Base-by-base conservation (phyloP, 30 jellyfish, hydroid and myxozoan genomes). In the Chrysaora quinquecirrha region DNA sequence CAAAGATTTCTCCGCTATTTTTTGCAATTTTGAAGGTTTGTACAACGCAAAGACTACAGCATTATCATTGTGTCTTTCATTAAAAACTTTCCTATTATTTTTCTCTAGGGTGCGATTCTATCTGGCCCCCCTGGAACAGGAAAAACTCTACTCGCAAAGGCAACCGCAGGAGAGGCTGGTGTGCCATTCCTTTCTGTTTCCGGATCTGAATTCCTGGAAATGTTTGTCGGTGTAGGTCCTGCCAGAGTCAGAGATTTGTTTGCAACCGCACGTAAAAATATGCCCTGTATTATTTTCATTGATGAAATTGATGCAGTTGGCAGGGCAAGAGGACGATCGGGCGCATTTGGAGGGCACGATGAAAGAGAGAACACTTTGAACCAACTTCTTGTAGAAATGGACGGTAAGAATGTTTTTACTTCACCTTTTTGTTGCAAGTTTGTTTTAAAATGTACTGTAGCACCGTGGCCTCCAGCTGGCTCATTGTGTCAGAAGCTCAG, bases 121-220 rank as follows among this genome's bases (percentile, higher is more conserved):
- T 95, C 97, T 22, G 99, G 99, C 12, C 98, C 97, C 18, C 99
- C 99, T 0, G 99, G 99, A 22, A 94, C 99, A 4, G 99, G 99
- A 16, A 94, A 94, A 71, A 95, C 99, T 16, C 67, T 95, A 27
- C 96, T 95, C 23, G 99, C 99, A 31, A 95, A 95, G 67, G 99
- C 99, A 2, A 89, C 97, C 6, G 99, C 99, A 1, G 97, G 97
- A 1, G 99, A 95, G 75, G 97, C 98, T 20, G 96, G 96, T 0
- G 99, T 95, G 16, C 99, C 99, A 1, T 89, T 95, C 38, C 83
- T 89, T 22, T 89, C 97, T 0, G 96, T 89, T 38, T 77, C 97
- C 32, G 99, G 99, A 16, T 95, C 99, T 7, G 99, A 95, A 30
- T 95, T 95, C 80, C 83, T 95, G 75, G 97, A 95, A 66, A 95